These are phyloP conservation scores for Entomobrya multifasciata DNA, from an alignment of 2,888 invertebrate species.

Conservation along the genomic window DNA sequence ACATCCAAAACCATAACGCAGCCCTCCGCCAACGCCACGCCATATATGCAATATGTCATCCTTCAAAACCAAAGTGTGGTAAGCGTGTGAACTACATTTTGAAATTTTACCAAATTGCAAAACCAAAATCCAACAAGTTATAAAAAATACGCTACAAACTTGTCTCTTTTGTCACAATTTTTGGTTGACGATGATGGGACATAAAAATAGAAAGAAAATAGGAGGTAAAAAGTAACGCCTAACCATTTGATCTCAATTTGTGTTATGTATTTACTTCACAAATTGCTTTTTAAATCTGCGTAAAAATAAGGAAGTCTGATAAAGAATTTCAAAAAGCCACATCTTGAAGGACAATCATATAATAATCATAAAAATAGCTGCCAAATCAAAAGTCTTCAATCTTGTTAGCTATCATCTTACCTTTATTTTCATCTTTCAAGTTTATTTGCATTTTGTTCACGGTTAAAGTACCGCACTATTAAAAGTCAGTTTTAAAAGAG, in stretches of 20 bases:
- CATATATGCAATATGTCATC: neutral
- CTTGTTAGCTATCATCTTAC: neutral
- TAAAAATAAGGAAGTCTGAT: neutral
- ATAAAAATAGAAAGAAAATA: neutral
- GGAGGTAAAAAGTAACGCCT: conserved; percentile 10
- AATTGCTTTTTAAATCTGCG: neutral
- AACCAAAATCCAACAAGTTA: neutral
- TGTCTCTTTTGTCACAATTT: conserved; percentile 43
- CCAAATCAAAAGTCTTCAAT: too few species aligned
- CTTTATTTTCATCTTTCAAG: neutral
- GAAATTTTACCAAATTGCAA: conserved; percentile 10
- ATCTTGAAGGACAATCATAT: neutral
- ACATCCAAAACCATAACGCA: neutral
- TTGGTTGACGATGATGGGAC: conserved; percentile 33
- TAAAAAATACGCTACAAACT: neutral
- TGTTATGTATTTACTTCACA: neutral
- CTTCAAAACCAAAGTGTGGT: neutral
- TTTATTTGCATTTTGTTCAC: neutral
- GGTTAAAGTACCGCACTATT: neutral
- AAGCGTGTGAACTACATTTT: conserved; percentile 48
- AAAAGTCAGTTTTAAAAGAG: neutral
- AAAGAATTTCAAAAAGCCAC: neutral
- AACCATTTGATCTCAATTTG: conserved; percentile 53
- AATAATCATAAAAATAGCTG: neutral
- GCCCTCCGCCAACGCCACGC: neutral